Evolutionary conservation across 2,888 invertebrate species (phyloP).

Genomic region (Lasioglossum leucozonium): DNA sequence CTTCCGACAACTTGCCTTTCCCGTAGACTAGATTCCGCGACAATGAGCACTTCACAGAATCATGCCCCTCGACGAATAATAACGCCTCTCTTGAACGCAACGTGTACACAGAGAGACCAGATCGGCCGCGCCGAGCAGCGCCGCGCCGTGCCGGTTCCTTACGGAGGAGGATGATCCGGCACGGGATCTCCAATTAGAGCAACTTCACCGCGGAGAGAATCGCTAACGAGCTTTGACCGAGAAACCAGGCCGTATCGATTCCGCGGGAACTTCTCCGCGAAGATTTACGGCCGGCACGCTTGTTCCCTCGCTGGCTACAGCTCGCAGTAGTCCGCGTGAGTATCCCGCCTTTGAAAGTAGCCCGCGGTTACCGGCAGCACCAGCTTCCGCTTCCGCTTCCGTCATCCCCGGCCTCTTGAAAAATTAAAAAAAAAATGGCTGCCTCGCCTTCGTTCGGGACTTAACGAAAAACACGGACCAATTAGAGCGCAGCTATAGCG

Average conservation of each 20-base stretch:
- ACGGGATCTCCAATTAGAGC: constrained; percentile 69
- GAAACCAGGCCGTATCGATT: constrained; percentile 68
- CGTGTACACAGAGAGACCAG: not conserved
- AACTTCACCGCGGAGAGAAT: constrained; percentile 64
- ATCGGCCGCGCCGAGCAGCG: constrained; percentile 14
- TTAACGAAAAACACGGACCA: too few species aligned
- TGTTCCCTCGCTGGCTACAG: not conserved
- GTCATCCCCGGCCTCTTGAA: not conserved
- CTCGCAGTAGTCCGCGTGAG: not conserved
- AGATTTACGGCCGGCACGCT: constrained; percentile 64
- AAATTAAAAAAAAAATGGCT: not conserved
- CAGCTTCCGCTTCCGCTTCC: constrained; percentile 1
- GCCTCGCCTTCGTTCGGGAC: too few species aligned
- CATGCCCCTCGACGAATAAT: constrained; percentile 56
- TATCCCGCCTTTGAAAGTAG: not conserved
- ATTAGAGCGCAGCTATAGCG: too few species aligned
- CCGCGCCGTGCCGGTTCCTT: constrained; percentile 46
- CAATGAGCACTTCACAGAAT: constrained; percentile 49
- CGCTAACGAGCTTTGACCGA: constrained; percentile 72
- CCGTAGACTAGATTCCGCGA: constrained; percentile 52
- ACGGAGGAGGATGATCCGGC: constrained; percentile 50
- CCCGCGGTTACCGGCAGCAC: not conserved
- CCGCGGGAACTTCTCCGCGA: constrained; percentile 50
- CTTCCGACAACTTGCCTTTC: constrained; percentile 50
- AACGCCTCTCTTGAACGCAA: constrained; percentile 62